phyloP scores from a whole-genome alignment of 1,140 invertebrate genomes.

The Apis florea region DNA sequence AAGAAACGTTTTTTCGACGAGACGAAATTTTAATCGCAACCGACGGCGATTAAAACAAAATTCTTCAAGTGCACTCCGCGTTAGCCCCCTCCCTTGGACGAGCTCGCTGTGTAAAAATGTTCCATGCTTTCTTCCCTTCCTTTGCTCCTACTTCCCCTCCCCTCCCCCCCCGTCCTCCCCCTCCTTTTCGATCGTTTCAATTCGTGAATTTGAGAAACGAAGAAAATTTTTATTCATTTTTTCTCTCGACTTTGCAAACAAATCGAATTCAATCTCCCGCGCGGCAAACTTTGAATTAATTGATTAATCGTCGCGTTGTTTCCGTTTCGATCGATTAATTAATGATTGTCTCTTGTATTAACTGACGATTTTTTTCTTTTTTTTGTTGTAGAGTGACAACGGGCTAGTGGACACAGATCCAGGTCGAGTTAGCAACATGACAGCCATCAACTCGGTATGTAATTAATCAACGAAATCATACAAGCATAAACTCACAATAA shows the following conservation, averaged over 20 bases:
- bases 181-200: constrained; percentile 4
- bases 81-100: constrained; percentile 10
- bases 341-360: not conserved
- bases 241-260: not conserved
- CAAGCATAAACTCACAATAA: not conserved
- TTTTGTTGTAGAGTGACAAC: constrained; percentile 80
- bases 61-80: constrained; percentile 46
- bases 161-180: too few species aligned
- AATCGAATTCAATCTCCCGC: not conserved
- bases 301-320: not conserved
- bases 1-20: constrained; percentile 42
- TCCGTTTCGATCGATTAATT: constrained; percentile 3
- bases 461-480: constrained; percentile 32
- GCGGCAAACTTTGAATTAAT: not conserved
- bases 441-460: constrained; percentile 81
- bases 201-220: not conserved
- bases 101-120: constrained; percentile 43
- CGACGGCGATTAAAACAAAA: constrained; percentile 52
- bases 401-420: constrained; percentile 80
- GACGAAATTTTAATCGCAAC: constrained; percentile 59
- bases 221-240: not conserved
- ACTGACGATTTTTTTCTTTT: constrained; percentile 45
- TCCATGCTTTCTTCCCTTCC: constrained; percentile 29
- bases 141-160: not conserved
- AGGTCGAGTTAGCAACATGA: constrained; percentile 79